phyloP scores from a whole-genome alignment of 2,113 vertebrate species.

The Rana temporaria region DNA sequence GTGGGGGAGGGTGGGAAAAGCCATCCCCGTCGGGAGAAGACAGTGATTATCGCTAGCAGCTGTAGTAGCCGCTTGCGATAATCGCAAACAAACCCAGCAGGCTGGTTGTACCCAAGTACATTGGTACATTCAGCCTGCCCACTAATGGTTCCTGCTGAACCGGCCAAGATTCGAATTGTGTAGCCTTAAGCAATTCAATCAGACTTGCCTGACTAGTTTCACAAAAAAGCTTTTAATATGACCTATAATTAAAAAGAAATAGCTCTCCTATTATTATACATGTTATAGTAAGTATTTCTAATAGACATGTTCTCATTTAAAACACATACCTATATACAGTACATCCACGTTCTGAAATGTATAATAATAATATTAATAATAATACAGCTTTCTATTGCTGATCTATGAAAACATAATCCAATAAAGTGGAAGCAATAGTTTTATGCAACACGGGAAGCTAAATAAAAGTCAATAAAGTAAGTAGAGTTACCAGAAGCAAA shows the following conservation, averaged over 20 bases:
- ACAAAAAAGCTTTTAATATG: too few relatives aligned
- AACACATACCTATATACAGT: neutral
- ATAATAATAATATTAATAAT: slow-evolving; percentile 39
- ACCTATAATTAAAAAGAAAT: neutral
- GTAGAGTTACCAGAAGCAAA: slow-evolving; percentile 37
- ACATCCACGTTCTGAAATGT: neutral
- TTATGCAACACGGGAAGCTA: slow-evolving; percentile 17
- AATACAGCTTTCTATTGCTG: neutral
- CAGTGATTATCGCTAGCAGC: too few relatives aligned
- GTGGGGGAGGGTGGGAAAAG: too few relatives aligned
- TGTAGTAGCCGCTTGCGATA: too few relatives aligned
- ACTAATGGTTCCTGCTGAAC: too few relatives aligned
- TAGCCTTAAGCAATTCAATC: too few relatives aligned
- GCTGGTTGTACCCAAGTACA: too few relatives aligned
- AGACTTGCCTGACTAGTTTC: too few relatives aligned
- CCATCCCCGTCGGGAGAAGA: too few relatives aligned
- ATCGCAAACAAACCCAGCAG: too few relatives aligned
- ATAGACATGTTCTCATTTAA: neutral
- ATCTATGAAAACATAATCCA: slow-evolving; percentile 19
- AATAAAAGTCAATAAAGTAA: slow-evolving; percentile 48
- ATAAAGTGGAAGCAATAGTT: neutral
- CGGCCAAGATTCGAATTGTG: too few relatives aligned
- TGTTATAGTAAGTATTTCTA: neutral
- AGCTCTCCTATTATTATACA: neutral
- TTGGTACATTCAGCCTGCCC: too few relatives aligned